Conservation (phyloP, 2,888 invertebrate species). For the Drosophila mulleri region DNA sequence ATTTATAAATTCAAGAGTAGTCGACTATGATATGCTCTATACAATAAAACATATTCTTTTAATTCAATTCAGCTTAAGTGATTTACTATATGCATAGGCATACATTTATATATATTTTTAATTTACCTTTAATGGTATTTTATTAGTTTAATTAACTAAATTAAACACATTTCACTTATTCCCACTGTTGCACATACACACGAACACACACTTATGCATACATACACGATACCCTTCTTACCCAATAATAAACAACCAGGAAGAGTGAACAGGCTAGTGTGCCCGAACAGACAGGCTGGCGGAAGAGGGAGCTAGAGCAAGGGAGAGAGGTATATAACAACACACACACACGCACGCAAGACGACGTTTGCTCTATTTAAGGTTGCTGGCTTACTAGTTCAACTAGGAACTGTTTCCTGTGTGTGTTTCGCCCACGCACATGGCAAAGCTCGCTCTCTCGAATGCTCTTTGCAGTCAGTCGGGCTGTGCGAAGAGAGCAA, state of each 20-base stretch:
- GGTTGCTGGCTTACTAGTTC: conserved; percentile 78
- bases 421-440: conserved; percentile 54
- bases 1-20: conserved; percentile 16
- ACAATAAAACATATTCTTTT: background rate
- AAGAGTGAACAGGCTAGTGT: conserved; percentile 19
- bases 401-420: conserved; percentile 61
- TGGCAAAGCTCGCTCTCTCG: conserved; percentile 16
- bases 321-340: conserved; percentile 41
- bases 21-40: conserved; percentile 29
- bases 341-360: conserved; percentile 26
- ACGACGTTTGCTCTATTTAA: conserved; percentile 61
- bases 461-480: conserved; percentile 13
- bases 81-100: background rate
- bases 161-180: conserved; percentile 7
- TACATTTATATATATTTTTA: background rate
- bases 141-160: background rate
- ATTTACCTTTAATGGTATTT: background rate
- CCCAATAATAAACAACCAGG: conserved; percentile 38
- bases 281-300: conserved; percentile 6
- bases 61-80: background rate
- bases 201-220: background rate
- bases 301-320: conserved; percentile 19
- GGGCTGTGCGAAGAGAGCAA: conserved; percentile 23
- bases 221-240: conserved; percentile 24
- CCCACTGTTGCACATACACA: conserved; percentile 3